These are phyloP conservation scores for Chelon labrosus DNA, from an alignment of 2,797 vertebrate genomes.

Conservation along the genomic window DNA sequence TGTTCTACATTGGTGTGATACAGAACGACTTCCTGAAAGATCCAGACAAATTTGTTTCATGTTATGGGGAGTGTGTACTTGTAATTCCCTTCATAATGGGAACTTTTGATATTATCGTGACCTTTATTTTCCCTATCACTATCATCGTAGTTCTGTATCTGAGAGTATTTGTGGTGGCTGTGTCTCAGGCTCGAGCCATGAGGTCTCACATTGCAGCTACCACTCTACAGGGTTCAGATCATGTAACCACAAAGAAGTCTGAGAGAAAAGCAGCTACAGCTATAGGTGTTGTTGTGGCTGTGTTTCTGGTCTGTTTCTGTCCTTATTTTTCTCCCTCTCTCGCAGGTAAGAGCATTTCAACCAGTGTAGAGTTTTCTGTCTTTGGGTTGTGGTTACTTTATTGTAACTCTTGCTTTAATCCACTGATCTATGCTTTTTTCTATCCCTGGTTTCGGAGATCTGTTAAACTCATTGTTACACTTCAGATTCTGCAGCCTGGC, in stretches of 20 bases:
- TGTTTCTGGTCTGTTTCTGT: constrained; percentile 58
- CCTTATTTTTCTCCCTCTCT: constrained; percentile 56
- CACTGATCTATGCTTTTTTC: constrained; percentile 47
- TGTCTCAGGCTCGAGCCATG: constrained; percentile 47
- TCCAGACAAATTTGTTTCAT: constrained; percentile 55
- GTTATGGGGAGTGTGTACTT: constrained; percentile 71
- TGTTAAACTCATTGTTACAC: constrained; percentile 31
- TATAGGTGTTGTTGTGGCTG: constrained; percentile 45
- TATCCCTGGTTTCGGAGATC: constrained; percentile 38
- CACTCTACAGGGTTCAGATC: neutral
- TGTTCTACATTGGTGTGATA: constrained; percentile 29
- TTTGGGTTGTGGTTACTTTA: constrained; percentile 54
- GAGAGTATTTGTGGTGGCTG: constrained; percentile 51
- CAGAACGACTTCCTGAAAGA: constrained; percentile 41
- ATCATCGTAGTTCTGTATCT: constrained; percentile 47
- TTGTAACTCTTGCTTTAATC: constrained; percentile 67
- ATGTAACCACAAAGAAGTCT: constrained; percentile 14
- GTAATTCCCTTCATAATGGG: constrained; percentile 34
- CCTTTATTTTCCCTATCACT: constrained; percentile 52
- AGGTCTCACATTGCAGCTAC: constrained; percentile 27
- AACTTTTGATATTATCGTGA: constrained; percentile 27
- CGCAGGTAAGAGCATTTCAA: neutral
- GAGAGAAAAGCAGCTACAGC: constrained; percentile 58
- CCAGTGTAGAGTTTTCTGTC: neutral
- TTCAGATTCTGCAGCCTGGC: constrained; percentile 34